Base-by-base conservation (phyloP, 2,888 invertebrate genomes). In the Nomada fabriciana region DNA sequence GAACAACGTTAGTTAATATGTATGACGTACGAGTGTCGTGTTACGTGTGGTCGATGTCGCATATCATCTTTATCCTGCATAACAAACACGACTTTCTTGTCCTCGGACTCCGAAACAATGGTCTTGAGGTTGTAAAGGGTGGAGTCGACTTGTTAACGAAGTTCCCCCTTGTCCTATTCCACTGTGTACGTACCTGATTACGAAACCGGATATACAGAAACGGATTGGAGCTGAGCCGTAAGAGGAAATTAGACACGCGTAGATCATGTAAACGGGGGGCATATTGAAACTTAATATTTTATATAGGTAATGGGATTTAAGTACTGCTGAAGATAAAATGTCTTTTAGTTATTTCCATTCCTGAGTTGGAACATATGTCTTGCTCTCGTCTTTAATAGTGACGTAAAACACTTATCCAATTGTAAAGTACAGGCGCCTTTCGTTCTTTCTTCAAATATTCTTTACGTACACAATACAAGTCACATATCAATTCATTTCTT, bases 61-160 rank as follows among this genome's bases (percentile, higher is more conserved):
- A 76, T 80, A 86, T 89, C 88, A 88, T 89, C 87, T 86, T 82
- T 72, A 86, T 86, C 77, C 70, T 76, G 78, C 87, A 82, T 87
- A 87, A 85, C 82, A 86, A 86, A 88, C 88, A 88, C 75, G 87
- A 79, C 79, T 87, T 88, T 88, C 88, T 88, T 88, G 89, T 80
- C 76, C 86, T 55, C 71, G 68, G 80, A 80, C 83, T 78, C 61
- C 79, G 86, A 82, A 84, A 88, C 88, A 88, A 88, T 87, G 83
- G 87, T 86, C 89, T 83, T 82, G 75, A 87, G 86, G 75, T 86
- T 88, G 89, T 88, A 87, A 87, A 47, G 89, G 79, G n/a, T 77
- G 82, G 82, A 67, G 86, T 84, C 76, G 83, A 84, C 83, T 88
- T 86, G 84, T 86, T 89, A 88, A 88, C 88, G 82, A 86, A 82